Conservation (phyloP, 2,888 invertebrate species). For the Helleia helle region DNA sequence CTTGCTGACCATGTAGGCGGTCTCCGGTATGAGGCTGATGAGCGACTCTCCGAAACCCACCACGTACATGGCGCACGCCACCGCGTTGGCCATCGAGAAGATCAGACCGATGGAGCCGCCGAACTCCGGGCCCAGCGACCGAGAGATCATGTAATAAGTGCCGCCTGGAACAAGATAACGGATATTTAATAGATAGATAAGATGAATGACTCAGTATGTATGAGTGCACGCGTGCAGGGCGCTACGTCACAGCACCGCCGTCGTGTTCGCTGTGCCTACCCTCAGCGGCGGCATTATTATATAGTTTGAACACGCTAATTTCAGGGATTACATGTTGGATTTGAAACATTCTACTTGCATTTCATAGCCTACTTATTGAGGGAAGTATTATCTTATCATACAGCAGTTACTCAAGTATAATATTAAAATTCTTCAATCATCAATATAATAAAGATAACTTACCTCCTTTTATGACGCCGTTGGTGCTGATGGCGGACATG, state of each 20-base stretch:
- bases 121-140: conserved; percentile 97
- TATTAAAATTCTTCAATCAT: too few relatives aligned
- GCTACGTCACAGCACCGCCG: too few relatives aligned
- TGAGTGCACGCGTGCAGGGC: too few relatives aligned
- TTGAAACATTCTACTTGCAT: too few relatives aligned
- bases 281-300: too few relatives aligned
- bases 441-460: conserved; percentile 29
- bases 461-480: conserved; percentile 98
- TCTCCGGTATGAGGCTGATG: conserved; percentile 77
- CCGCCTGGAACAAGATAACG: conserved; percentile 80
- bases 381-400: too few relatives aligned
- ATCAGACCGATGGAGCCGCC: conserved; percentile 97
- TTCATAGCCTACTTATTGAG: too few relatives aligned
- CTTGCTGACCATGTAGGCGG: conserved; percentile 56
- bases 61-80: conserved; percentile 97
- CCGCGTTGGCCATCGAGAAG: conserved; percentile 96
- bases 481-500: conserved; percentile 98
- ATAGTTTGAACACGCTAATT: too few relatives aligned
- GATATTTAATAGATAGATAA: background rate
- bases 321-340: too few relatives aligned
- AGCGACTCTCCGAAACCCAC: conserved; percentile 98
- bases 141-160: conserved; percentile 98
- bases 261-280: background rate
- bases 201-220: too few relatives aligned
- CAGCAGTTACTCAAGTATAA: too few relatives aligned